Evolutionary conservation across 2,797 vertebrate genomes (phyloP), one percentile per base, ranked within the genome.

Genomic region (Rhinichthys osculus): DNA sequence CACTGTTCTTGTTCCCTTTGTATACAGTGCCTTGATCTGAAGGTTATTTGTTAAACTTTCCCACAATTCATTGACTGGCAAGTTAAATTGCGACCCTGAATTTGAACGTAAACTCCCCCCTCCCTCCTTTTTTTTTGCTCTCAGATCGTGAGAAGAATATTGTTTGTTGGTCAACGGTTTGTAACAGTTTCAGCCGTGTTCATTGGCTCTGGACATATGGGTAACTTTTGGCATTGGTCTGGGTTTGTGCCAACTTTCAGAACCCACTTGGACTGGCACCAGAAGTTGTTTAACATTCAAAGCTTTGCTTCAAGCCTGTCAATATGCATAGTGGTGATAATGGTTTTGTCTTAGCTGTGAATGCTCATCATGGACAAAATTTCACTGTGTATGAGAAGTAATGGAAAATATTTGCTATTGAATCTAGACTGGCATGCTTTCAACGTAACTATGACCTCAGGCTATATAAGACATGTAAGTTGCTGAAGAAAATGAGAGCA

Each of bases 401-500:
- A 52, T 78, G 71, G 76, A 67, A 78, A 50, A 66, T 40, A 86
- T 87, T 88, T 88, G 83, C 89, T 86, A 86, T 73, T 83, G 80
- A 87, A 85, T 84, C 77, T 74, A 27, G 69, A 30, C 50, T 57
- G 27, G 54, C 35, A 7, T 44, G 66, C 57, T 81, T 40, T 83
- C 40, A n/a, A 5, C 35, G 40, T 30, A 44, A 40, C 30, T 21
- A 35, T 54, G 62, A 23, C 73, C 44, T 66, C 40, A 10, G 66
- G 72, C 79, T 66, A 42, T 73, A 30, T 2, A 57, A 35, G 54
- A 21, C 16, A 13, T 44, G 42, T 44, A 44, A 50, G 47, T 57
- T 47, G 27, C 54, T 73, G n/a, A 44, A 21, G 21, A 47, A 40
- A 71, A 35, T 57, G 13, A 81, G 33, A 30, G 50, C 38, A 16